Base-by-base conservation (phyloP, 2,113 vertebrate genomes). In the Podilymbus podiceps region DNA sequence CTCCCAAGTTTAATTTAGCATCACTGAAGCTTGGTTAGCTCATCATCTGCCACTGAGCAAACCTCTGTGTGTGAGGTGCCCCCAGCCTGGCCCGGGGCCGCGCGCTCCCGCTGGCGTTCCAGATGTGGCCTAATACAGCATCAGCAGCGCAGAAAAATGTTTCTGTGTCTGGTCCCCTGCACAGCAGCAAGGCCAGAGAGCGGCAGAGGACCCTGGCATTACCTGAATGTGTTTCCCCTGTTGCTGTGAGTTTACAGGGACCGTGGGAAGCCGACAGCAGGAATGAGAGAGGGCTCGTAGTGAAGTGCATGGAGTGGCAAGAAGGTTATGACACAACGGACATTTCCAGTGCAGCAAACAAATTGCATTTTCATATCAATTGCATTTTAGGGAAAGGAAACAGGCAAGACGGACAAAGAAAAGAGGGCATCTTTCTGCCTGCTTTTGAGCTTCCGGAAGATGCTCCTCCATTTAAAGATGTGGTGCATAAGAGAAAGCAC, bases 11-110 rank as follows among this genome's bases (percentile, higher is more conserved):
- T 69, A 74, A 94, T 52, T 53, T 42, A 58, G 73, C 66, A 62
- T 76, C 22, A 14, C 31, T 76, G 73, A 95, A 73, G 66, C 62
- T 62, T 79, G n/a, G 64, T 42, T 73, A 89, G 84, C 47, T 91
- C 74, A 47, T 92, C 58, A 66, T 49, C 81, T 95, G 86, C 80
- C 58, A 27, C 60, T 22, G 63, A 72, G 76, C 24, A 53, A 80
- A 44, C 6, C 73, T 38, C 30, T 28, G 66, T 55, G 62, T 6
- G 27, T 0, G 0, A 84, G 71, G 28, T 47, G 79, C 69, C 46
- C 52, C 53, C 25, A 46, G 88, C 56, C 52, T 11, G 40, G 76
- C 79, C 58, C 0, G 0, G 31, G 68, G 8, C 60, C 0, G 3
- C 16, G 1, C 0, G 2, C 25, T 49, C 35, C 88, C 31, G 0